Evolutionary conservation across 2,113 vertebrate genomes (phyloP).

Genomic region (Zosterops hypoxanthus): DNA sequence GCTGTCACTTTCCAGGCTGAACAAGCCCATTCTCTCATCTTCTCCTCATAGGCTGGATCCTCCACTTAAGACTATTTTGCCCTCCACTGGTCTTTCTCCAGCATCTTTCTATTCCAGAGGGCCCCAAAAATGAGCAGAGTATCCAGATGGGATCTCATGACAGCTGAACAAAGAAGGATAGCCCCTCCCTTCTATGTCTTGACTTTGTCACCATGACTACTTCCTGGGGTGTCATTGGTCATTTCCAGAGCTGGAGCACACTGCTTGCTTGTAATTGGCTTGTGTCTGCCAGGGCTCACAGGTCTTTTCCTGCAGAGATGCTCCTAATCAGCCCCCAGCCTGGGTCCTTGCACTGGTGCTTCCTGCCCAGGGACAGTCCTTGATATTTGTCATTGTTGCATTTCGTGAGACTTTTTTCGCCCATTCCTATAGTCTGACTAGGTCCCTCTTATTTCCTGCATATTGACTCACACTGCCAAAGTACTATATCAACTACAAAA

Average conservation of each 20-base stretch:
- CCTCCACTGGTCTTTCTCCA: background rate
- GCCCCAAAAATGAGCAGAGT: background rate
- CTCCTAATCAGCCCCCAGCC: background rate
- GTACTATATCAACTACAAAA: background rate
- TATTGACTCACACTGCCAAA: background rate
- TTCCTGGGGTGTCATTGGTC: background rate
- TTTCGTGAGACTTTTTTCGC: background rate
- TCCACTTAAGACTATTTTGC: background rate
- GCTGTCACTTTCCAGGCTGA: background rate
- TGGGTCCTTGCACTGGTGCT: background rate
- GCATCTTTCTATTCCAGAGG: background rate
- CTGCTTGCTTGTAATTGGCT: background rate
- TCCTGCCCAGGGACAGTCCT: background rate
- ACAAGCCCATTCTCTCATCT: background rate
- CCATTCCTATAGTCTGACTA: background rate
- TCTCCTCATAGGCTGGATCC: background rate
- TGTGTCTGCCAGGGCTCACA: background rate
- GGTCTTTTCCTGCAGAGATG: background rate
- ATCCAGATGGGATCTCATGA: background rate
- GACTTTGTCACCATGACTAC: background rate
- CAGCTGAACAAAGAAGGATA: background rate
- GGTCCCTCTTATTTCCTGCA: background rate
- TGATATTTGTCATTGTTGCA: background rate
- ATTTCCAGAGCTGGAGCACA: background rate
- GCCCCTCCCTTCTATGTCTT: background rate